These are phyloP conservation scores for Orgyia antiqua DNA, from an alignment of 2,888 invertebrate species.

Conservation along the genomic window DNA sequence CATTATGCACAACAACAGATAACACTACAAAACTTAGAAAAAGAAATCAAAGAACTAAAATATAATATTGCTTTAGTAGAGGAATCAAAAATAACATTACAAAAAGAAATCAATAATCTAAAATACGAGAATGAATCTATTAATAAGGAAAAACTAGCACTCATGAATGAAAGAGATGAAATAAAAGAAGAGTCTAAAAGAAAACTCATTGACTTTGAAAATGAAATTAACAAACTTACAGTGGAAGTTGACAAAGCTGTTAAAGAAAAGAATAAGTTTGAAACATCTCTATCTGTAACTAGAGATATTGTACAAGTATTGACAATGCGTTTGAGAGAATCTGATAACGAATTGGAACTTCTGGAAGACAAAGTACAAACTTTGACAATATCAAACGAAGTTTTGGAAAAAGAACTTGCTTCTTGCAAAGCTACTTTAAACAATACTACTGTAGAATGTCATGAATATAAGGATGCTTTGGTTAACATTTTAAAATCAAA, in stretches of 20 bases:
- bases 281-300: constrained; percentile 78
- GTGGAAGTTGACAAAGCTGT: constrained; percentile 59
- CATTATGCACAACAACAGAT: constrained; percentile 54
- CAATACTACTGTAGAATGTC: constrained; percentile 57
- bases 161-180: constrained; percentile 44
- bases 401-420: constrained; percentile 51
- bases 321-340: constrained; percentile 75
- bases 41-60: constrained; percentile 53
- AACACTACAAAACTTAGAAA: constrained; percentile 48
- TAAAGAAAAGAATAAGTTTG: constrained; percentile 76
- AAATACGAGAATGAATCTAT: constrained; percentile 48
- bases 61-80: constrained; percentile 43
- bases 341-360: constrained; percentile 78
- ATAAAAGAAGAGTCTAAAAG: constrained; percentile 56
- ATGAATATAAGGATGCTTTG: constrained; percentile 68
- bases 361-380: constrained; percentile 60
- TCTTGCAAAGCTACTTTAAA: constrained; percentile 54
- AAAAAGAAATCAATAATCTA: constrained; percentile 45
- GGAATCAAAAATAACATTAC: constrained; percentile 44
- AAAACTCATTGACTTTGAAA: constrained; percentile 58
- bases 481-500: constrained; percentile 69
- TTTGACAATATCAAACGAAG: constrained; percentile 49
- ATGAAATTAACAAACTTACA: constrained; percentile 60
- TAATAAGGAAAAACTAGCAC: constrained; percentile 38
- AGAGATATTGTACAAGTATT: constrained; percentile 79